These are phyloP conservation scores for Euborellia annulipes DNA, from an alignment of 1,140 invertebrate genomes.

Conservation along the genomic window DNA sequence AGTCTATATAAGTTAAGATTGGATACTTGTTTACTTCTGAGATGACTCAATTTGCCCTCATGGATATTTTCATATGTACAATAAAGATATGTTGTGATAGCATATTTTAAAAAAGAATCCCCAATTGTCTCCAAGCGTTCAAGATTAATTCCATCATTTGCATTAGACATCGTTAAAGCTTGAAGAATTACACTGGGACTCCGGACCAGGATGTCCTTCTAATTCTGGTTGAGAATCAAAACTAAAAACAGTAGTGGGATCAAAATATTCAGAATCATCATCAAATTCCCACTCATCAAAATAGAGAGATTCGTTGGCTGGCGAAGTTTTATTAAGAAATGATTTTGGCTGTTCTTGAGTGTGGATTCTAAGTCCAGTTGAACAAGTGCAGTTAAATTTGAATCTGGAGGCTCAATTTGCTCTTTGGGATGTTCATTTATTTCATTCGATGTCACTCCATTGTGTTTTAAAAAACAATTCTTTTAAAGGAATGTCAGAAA, in stretches of 20 bases:
- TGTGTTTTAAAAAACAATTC: too few species aligned
- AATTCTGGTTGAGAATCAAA: constrained; percentile 72
- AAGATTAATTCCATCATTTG: constrained; percentile 96
- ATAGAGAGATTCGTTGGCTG: too few species aligned
- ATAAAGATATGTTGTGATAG: constrained; percentile 94
- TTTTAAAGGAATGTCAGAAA: too few species aligned
- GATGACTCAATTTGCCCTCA: constrained; percentile 93
- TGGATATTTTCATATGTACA: constrained; percentile 91
- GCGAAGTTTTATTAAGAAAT: too few species aligned
- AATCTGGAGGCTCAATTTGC: too few species aligned
- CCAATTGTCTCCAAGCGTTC: constrained; percentile 97
- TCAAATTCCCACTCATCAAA: too few species aligned
- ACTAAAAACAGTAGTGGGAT: constrained; percentile 45
- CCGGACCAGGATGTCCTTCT: constrained; percentile 63
- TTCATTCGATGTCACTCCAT: too few species aligned
- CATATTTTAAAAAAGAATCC: constrained; percentile 97
- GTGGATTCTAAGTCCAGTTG: too few species aligned
- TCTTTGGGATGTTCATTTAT: too few species aligned
- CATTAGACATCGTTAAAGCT: constrained; percentile 97
- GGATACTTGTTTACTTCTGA: constrained; percentile 86
- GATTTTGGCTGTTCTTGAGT: too few species aligned
- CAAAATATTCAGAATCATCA: constrained; percentile 23
- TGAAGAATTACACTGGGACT: constrained; percentile 87
- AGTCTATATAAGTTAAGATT: constrained; percentile 90
- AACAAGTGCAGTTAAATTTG: too few species aligned